phyloP scores from a whole-genome alignment of 2,113 vertebrate species.

The Phasianus colchicus region DNA sequence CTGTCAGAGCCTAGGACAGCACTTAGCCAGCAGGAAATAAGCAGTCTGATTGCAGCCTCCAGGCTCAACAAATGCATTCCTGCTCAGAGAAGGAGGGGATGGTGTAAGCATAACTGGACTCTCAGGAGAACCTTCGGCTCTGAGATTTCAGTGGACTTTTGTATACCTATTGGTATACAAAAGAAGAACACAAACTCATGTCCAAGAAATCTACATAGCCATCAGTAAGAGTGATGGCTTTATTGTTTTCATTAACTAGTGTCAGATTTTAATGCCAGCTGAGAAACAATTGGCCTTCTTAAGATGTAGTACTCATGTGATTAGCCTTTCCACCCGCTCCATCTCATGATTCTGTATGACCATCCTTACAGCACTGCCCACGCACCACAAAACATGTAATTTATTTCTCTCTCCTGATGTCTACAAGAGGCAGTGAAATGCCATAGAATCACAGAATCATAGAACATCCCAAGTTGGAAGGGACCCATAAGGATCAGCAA shows the following conservation, averaged over 20 bases:
- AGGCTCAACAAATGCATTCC: not conserved
- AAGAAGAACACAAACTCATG: not conserved
- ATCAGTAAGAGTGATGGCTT: slow-evolving; percentile 51
- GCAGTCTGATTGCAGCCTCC: not conserved
- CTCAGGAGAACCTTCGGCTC: not conserved
- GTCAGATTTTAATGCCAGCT: slow-evolving; percentile 54
- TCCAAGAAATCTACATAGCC: slow-evolving; percentile 6
- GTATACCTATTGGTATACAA: not conserved
- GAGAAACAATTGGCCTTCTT: not conserved
- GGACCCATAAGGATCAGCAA: no score
- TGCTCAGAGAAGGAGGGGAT: not conserved
- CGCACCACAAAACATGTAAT: not conserved
- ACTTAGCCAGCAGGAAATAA: not conserved
- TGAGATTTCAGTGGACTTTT: not conserved
- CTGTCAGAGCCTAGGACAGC: not conserved
- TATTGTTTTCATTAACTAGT: slow-evolving; percentile 44
- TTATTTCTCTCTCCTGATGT: not conserved
- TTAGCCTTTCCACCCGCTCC: slow-evolving; percentile 44
- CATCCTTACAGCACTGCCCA: not conserved
- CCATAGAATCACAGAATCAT: no score
- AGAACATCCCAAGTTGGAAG: no score
- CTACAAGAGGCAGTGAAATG: not conserved
- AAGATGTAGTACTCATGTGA: slow-evolving; percentile 31
- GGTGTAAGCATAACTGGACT: accelerated
- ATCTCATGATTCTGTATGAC: not conserved